Conservation (phyloP, 2,888 invertebrate species). For the Dynastes hyllus region DNA sequence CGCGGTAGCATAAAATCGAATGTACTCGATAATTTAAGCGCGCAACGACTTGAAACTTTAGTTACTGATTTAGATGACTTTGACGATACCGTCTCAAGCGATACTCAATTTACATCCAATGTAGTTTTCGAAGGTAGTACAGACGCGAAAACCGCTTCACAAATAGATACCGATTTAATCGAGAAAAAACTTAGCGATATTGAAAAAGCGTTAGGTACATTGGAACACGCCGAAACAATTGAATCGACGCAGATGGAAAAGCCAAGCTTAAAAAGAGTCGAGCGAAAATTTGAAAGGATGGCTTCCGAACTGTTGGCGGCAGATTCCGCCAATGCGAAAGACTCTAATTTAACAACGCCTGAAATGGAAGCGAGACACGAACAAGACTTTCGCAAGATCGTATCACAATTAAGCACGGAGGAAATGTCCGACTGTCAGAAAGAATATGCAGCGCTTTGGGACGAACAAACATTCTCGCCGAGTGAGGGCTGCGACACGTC, state of each 20-base stretch:
- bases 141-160: conserved; percentile 41
- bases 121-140: conserved; percentile 43
- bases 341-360: conserved; percentile 64
- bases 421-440: conserved; percentile 73
- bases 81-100: conserved; percentile 43
- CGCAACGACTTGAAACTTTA: conserved; percentile 62
- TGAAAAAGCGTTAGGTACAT: conserved; percentile 68
- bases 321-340: conserved; percentile 63
- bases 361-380: conserved; percentile 68
- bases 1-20: conserved; percentile 65
- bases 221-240: conserved; percentile 63
- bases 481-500: conserved; percentile 69
- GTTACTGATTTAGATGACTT: conserved; percentile 57
- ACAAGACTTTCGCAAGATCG: conserved; percentile 70
- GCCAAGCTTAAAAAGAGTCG: conserved; percentile 69
- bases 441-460: conserved; percentile 71
- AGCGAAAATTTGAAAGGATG: conserved; percentile 73
- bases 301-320: conserved; percentile 71
- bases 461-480: conserved; percentile 70
- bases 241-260: conserved; percentile 61
- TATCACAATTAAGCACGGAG: conserved; percentile 73
- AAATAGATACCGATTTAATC: conserved; percentile 63
- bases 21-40: conserved; percentile 64
- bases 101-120: conserved; percentile 48
- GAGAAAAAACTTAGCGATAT: conserved; percentile 69